Percentiles rank a stretch among this genome's conserved stretches.
phyloP scores from a whole-genome alignment of 2,797 vertebrate genomes.

The Scarus forsteni region DNA sequence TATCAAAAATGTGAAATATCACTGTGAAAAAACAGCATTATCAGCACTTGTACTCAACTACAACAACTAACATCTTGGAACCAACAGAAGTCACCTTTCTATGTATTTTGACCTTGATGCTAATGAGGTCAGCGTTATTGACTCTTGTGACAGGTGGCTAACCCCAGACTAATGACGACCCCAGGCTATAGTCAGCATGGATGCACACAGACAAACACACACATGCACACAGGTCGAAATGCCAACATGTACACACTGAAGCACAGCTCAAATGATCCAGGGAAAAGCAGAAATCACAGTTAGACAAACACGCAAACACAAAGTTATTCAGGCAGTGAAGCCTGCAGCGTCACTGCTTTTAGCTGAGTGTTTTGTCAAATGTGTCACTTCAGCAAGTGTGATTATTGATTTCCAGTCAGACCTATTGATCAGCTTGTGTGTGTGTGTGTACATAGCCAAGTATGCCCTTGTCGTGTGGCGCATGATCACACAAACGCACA shows the following conservation, averaged over 20 bases:
- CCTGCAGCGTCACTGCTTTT: conserved; percentile 1
- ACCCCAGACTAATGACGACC: conserved; percentile 40
- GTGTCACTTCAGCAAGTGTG: neutral
- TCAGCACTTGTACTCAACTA: neutral
- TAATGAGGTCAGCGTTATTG: conserved; percentile 62
- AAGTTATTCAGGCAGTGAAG: conserved; percentile 25
- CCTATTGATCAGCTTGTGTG: conserved; percentile 43
- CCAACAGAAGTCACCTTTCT: conserved; percentile 16
- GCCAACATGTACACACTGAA: conserved; percentile 7
- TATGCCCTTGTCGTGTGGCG: conserved; percentile 58
- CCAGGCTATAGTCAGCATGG: conserved; percentile 15
- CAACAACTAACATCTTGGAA: conserved; percentile 3
- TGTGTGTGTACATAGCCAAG: conserved; percentile 14
- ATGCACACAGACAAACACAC: neutral
- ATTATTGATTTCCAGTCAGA: conserved; percentile 45
- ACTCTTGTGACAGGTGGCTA: conserved; percentile 65
- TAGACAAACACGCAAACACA: conserved; percentile 1
- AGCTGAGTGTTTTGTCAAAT: neutral
- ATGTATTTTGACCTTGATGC: conserved; percentile 58
- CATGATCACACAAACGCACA: conserved; percentile 14
- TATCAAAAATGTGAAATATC: no score
- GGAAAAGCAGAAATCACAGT: conserved; percentile 7
- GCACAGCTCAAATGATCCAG: conserved; percentile 4
- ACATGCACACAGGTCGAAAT: conserved; percentile 21
- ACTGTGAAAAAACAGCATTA: no score